These are phyloP conservation scores for Percopsis omiscomaycus DNA, from an alignment of 2,797 vertebrate species.

Conservation along the genomic window DNA sequence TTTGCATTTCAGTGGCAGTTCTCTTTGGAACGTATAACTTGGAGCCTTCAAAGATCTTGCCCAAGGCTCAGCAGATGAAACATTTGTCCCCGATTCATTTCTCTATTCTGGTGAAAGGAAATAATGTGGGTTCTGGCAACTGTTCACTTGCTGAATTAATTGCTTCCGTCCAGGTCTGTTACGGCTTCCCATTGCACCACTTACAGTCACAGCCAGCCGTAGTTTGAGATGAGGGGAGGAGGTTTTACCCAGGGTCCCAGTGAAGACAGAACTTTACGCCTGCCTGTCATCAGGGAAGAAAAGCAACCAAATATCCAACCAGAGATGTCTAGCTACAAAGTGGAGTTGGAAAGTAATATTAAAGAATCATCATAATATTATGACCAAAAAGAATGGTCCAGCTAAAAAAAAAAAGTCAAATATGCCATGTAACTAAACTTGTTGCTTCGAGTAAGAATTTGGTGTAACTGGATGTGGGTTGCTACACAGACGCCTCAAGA, in stretches of 20 bases:
- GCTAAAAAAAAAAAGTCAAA: too few relatives aligned
- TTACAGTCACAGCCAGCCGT: constrained; percentile 5
- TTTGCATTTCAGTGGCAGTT: constrained; percentile 57
- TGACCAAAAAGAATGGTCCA: too few relatives aligned
- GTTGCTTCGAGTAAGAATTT: too few relatives aligned
- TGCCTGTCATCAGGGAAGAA: constrained; percentile 14
- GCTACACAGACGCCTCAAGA: too few relatives aligned
- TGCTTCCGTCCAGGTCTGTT: constrained; percentile 37
- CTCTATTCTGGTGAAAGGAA: constrained; percentile 43
- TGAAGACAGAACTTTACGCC: constrained; percentile 17
- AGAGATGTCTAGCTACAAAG: constrained; percentile 5
- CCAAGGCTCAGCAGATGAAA: constrained; percentile 50
- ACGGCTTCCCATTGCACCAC: constrained; percentile 7
- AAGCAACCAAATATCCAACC: neutral
- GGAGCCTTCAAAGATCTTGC: constrained; percentile 45
- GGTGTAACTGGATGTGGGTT: too few relatives aligned
- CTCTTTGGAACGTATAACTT: constrained; percentile 47
- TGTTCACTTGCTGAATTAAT: constrained; percentile 20
- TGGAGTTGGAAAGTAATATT: too few relatives aligned
- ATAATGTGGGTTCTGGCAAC: constrained; percentile 30
- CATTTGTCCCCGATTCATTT: constrained; percentile 41
- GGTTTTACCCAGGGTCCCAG: constrained; percentile 17
- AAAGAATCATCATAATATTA: too few relatives aligned
- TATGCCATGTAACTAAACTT: too few relatives aligned
- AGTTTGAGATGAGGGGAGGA: constrained; percentile 17